Conservation (phyloP, 2,113 vertebrate genomes). For the Chlorodrepanis virens region DNA sequence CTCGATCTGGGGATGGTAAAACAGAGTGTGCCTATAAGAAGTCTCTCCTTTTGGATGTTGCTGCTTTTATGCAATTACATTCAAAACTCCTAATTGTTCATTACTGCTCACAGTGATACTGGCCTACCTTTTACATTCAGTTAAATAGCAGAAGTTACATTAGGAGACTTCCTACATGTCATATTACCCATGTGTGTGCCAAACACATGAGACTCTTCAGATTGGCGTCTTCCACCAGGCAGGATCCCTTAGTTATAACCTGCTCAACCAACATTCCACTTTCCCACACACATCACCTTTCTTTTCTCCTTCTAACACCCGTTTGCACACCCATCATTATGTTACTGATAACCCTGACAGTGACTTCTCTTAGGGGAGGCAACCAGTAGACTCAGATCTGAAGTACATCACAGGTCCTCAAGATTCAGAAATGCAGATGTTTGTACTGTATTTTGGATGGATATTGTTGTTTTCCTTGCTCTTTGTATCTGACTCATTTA, state of each 20-base stretch:
- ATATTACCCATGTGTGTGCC: rapidly evolving
- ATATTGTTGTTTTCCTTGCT: not conserved
- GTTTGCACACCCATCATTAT: rapidly evolving
- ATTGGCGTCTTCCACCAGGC: not conserved
- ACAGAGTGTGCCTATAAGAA: not conserved
- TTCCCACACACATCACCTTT: not conserved
- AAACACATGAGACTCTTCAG: not conserved
- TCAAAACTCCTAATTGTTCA: not conserved
- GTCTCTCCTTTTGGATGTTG: not conserved
- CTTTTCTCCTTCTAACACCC: not conserved
- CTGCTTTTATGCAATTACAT: not conserved
- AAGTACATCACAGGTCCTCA: not conserved
- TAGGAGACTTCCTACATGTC: not conserved
- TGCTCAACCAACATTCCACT: rapidly evolving
- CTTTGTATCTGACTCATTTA: not conserved
- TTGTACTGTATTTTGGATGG: not conserved
- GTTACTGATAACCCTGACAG: not conserved
- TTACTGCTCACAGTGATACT: not conserved
- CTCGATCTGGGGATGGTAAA: not conserved
- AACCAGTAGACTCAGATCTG: rapidly evolving
- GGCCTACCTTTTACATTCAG: not conserved
- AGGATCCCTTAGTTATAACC: not conserved
- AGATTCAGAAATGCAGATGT: not conserved
- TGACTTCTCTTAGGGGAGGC: not conserved
- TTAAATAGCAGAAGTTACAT: not conserved